Evolutionary conservation across 2,797 vertebrate species (phyloP), one percentile per base, ranked within the genome.

Genomic region (Protonibea diacanthus): DNA sequence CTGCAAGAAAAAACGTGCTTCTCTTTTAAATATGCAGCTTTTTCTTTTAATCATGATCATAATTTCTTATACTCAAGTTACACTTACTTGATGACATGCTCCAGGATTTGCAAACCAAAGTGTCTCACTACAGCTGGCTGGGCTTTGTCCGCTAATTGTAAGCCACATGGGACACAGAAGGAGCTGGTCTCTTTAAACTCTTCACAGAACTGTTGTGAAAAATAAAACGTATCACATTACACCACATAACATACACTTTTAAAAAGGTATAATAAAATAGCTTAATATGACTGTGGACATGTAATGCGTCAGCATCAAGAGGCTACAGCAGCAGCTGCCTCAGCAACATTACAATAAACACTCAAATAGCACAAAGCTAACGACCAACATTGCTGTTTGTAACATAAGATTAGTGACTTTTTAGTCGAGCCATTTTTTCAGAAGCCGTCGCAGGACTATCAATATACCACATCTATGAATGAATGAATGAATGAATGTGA

Each of bases 31-130:
- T 1, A 13, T 14, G n/a, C 17, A 68, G 0, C 29, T 82, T 62
- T 62, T 74, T 8, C 70, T 9, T 44, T 38, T 38, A 38, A 44
- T 5, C 6, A 15, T 25, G 8, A 27, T 2, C 1, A 13, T 4
- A 1, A 33, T 51, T 63, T 29, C 6, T 42, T 48, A 18, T 10
- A 14, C 15, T 62, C 38, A 1, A 8, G 18, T 63, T 5, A 4
- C 14, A 92, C 98, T 97, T 94, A 99, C 98, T 99, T 99, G 90
- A 99, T 96, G 76, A 98, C 97, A 49, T 99, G 98, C 86, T 99
- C 98, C 94, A 99, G 84, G 73, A 99, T 96, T 94, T 99, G 98
- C 87, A 99, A 95, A 66, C 98, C 98, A 76, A 99, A 99, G 92
- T 99, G 98, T 91, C 98, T 95, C 86, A 99, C 95, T 72, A 99